Evolutionary conservation across 2,113 vertebrate species (phyloP).

Genomic region (Crotophaga sulcirostris): DNA sequence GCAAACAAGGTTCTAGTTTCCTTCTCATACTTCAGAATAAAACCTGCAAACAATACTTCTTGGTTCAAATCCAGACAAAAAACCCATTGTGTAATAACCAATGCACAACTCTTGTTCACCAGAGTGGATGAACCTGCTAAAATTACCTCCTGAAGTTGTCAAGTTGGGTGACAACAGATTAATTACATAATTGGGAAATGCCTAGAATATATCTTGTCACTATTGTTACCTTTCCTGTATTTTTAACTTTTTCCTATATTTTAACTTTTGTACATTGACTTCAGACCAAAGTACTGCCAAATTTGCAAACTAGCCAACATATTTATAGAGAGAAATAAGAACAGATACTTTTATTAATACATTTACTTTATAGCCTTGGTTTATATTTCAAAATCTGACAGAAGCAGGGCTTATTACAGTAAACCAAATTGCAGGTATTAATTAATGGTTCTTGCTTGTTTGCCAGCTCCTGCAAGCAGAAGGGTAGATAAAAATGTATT

Average conservation of each 20-base stretch:
- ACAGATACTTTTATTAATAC: background rate
- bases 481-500: constrained; percentile 18
- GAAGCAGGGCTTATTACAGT: background rate
- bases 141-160: background rate
- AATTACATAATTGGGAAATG: background rate
- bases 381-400: constrained; percentile 16
- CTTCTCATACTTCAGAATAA: background rate
- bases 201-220: background rate
- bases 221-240: background rate
- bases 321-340: background rate
- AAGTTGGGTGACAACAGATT: background rate
- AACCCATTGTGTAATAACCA: background rate
- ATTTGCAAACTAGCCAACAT: background rate
- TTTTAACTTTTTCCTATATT: background rate
- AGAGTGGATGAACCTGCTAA: background rate
- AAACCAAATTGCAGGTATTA: constrained; percentile 54
- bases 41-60: background rate
- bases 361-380: background rate
- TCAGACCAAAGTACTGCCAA: background rate
- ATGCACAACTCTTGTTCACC: background rate
- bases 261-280: background rate
- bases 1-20: background rate
- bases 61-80: background rate
- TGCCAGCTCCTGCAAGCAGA: constrained; percentile 42
- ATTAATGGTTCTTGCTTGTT: constrained; percentile 50